These are phyloP conservation scores for Drosophila meridiana DNA, from an alignment of 2,888 invertebrate genomes.

Conservation along the genomic window DNA sequence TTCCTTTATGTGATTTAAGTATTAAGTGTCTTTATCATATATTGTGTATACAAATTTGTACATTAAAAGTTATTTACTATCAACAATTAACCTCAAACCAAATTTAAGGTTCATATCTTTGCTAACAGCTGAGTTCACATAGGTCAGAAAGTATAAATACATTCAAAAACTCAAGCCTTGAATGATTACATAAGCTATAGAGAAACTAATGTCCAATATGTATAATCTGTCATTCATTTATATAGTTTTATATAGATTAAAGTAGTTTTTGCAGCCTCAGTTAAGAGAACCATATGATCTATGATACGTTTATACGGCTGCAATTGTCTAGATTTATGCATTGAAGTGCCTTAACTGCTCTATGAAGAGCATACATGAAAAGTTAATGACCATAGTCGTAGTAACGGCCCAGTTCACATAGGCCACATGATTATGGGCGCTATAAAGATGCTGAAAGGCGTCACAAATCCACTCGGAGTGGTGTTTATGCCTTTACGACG, in stretches of 20 bases:
- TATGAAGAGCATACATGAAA: conserved; percentile 7
- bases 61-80: neutral
- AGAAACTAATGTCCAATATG: neutral
- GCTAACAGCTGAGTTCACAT: neutral
- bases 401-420: conserved; percentile 39
- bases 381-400: conserved; percentile 32
- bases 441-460: conserved; percentile 41
- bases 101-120: neutral
- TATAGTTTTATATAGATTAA: neutral
- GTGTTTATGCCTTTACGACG: conserved; percentile 36
- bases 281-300: neutral
- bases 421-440: conserved; percentile 17
- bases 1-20: neutral
- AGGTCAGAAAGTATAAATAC: neutral
- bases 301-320: neutral
- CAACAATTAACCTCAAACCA: too few relatives aligned
- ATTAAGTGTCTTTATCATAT: too few relatives aligned
- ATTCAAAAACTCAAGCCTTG: neutral
- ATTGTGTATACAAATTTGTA: neutral
- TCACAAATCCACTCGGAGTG: conserved; percentile 43
- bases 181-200: neutral
- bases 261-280: neutral
- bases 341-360: conserved; percentile 10
- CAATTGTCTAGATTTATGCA: conserved; percentile 26
- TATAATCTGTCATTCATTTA: neutral